Evolutionary conservation across 2,888 invertebrate species (phyloP), one percentile per base, ranked within the genome.

Genomic region (Drosophila colorata): DNA sequence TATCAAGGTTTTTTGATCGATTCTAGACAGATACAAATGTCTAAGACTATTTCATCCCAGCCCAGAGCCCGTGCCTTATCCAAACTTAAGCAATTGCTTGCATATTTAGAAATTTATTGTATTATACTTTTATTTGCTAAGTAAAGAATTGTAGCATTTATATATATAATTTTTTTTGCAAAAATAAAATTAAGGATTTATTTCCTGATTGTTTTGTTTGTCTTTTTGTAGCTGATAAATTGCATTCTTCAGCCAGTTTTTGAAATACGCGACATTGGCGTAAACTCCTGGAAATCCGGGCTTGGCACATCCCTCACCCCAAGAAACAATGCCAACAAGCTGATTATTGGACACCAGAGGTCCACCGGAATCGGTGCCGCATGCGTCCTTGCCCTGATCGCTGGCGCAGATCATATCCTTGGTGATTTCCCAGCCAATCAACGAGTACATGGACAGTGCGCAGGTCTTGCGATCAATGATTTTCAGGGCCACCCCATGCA

Each of bases 391-490:
- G 28, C 41, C 63, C 4, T 41, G n/a, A n/a, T 20, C 43, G 6
- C 11, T 44, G 43, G 64, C 64, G 28, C 64, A 64, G n/a, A 64
- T 31, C 64, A 60, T 64, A 16, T 64, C 64, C 63, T 23, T 38
- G 2, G 60, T 49, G 28, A 64, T 64, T 7, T 9, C 37, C 18
- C 28, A 57, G 31, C 57, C 57, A 14, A 23, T 7, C 14, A 28
- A 3, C 3, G 53, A 8, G n/a, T 57, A 57, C 28, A 40, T 46
- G 23, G 58, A 31, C 11, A 11, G 2, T 0, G 20, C 23, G 37
- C 63, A 64, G 2, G 2, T 6, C 9, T 9, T 3, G 1, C 23
- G 35, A 48, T 38, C 31, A 25, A 64, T 9, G 16, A 51, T 44
- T 33, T 20, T 35, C 9, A 59, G 13, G 6, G 13, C 1, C 5